Conservation (phyloP, 1,140 invertebrate genomes). For the Tyrophagus putrescentiae region DNA sequence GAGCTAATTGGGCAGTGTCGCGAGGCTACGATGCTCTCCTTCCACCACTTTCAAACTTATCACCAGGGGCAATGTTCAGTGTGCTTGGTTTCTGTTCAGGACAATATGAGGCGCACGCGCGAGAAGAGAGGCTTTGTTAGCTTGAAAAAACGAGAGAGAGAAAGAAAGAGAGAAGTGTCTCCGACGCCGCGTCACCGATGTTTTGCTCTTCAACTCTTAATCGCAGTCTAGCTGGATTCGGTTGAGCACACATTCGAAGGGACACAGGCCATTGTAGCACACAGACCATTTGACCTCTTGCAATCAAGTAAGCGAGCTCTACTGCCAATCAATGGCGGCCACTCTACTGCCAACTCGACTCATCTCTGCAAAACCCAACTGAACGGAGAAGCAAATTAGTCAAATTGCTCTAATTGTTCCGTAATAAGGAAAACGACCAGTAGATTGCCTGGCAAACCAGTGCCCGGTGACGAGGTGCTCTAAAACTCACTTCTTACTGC, state of each 20-base stretch:
- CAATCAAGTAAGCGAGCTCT: no score
- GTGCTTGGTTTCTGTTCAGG: no score
- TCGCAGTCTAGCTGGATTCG: constrained; percentile 5
- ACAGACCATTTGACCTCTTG: constrained; percentile 3
- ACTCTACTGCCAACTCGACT: neutral
- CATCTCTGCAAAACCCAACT: no score
- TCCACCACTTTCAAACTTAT: neutral
- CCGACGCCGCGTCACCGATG: no score
- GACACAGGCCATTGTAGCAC: neutral
- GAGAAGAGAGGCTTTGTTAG: no score
- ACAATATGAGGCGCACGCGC: no score
- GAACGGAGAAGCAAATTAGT: constrained; percentile 7
- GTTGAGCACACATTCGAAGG: neutral
- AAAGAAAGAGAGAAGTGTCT: no score
- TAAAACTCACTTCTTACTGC: neutral
- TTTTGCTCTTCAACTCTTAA: no score
- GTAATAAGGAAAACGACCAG: neutral
- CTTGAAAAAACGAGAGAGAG: no score
- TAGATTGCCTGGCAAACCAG: no score
- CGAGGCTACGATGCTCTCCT: neutral
- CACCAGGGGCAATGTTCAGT: neutral
- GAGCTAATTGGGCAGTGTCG: constrained; percentile 7
- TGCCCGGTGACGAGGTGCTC: no score
- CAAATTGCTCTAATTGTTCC: constrained; percentile 9
- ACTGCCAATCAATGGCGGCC: neutral